Conservation (phyloP, 2,113 vertebrate species). For the Phalacrocorax aristotelis region DNA sequence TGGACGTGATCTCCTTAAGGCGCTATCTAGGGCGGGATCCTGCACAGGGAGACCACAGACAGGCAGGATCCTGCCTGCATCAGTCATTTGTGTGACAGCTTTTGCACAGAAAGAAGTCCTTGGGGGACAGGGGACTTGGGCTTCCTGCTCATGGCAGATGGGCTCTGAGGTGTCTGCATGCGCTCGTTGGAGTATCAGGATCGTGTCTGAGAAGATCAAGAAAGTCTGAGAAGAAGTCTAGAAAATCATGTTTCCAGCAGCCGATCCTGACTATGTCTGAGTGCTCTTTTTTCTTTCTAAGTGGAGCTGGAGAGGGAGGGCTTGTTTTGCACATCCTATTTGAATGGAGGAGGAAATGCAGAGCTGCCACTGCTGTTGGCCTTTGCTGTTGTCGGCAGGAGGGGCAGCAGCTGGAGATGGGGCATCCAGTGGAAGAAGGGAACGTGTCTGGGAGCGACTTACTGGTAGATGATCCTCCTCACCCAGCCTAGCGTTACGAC, state of each 20-base stretch:
- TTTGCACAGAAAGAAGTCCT: neutral
- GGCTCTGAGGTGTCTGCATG: neutral
- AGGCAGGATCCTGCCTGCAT: neutral
- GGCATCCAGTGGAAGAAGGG: neutral
- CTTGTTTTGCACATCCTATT: neutral
- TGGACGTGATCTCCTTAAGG: accelerated
- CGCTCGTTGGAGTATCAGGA: accelerated
- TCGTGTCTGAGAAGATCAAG: neutral
- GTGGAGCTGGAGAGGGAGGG: neutral
- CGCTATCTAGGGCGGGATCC: neutral
- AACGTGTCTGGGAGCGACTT: accelerated
- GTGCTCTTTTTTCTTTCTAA: neutral
- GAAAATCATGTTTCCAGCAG: neutral
- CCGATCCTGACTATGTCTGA: neutral
- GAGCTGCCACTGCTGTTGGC: neutral
- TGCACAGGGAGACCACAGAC: neutral
- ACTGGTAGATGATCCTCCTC: neutral
- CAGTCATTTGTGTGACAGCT: neutral
- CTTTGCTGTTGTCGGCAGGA: neutral
- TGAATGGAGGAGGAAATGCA: neutral
- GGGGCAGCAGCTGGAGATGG: neutral
- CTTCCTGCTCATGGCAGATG: neutral
- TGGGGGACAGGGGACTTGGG: neutral
- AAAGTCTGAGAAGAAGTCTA: neutral
- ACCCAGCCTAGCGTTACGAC: accelerated